Percentiles rank a stretch among this genome's conserved stretches.
These are phyloP conservation scores for Dendrocincla tyrannina DNA, from an alignment of 2,797 vertebrate genomes.

Conservation along the genomic window DNA sequence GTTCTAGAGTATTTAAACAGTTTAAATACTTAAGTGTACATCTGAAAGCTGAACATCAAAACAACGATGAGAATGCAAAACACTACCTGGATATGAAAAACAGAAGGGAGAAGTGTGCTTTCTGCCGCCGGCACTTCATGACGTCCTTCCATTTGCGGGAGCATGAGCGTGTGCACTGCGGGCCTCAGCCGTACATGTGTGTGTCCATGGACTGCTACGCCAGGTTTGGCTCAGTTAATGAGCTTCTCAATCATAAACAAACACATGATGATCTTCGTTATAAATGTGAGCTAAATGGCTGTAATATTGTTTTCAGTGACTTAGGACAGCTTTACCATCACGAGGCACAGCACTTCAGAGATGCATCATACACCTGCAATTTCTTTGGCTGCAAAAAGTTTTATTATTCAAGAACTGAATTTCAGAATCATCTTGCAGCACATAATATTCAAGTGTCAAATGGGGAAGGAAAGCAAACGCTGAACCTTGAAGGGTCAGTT, in stretches of 20 bases:
- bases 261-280: conserved; percentile 90
- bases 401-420: conserved; percentile 93
- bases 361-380: conserved; percentile 91
- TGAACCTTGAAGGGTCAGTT: conserved; percentile 63
- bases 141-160: conserved; percentile 89
- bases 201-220: conserved; percentile 88
- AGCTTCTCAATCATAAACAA: conserved; percentile 93
- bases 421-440: conserved; percentile 86
- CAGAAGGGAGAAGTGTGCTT: conserved; percentile 91
- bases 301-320: conserved; percentile 91
- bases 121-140: conserved; percentile 92
- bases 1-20: conserved; percentile 90
- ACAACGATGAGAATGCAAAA: conserved; percentile 91
- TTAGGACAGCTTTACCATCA: conserved; percentile 96
- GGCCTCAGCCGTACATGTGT: conserved; percentile 88
- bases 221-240: conserved; percentile 86
- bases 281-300: conserved; percentile 93
- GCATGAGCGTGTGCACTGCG: conserved; percentile 87
- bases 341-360: conserved; percentile 96
- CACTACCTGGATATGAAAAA: conserved; percentile 94
- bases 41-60: conserved; percentile 90
- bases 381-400: conserved; percentile 89
- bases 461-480: conserved; percentile 77
- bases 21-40: conserved; percentile 97
- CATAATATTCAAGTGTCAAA: conserved; percentile 81